A percentile compares a stretch with the other conserved stretches of the same genome.
Evolutionary conservation across 1,140 invertebrate genomes (phyloP).

Genomic region (Colletes latitarsis): DNA sequence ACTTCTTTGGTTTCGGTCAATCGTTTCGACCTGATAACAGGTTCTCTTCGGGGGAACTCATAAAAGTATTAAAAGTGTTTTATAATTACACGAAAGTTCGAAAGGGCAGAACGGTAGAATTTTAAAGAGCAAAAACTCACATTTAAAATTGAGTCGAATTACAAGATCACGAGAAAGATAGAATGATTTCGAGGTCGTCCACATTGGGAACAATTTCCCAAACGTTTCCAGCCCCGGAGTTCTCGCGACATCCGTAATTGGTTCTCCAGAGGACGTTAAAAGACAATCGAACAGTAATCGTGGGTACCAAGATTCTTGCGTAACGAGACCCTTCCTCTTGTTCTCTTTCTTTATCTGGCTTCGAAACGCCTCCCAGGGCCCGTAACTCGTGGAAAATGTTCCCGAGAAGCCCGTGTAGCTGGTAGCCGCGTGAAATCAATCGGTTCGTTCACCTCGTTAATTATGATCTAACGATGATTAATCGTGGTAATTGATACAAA

Average conservation of each 20-base stretch:
- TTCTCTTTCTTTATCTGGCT: neutral
- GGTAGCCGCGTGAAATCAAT: slow-evolving; percentile 10
- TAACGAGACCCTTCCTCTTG: neutral
- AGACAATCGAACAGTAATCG: neutral
- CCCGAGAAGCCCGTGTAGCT: neutral
- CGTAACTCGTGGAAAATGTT: neutral
- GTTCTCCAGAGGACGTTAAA: neutral
- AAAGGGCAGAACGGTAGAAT: too few species aligned
- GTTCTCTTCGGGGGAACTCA: too few species aligned
- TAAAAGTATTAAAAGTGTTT: too few species aligned
- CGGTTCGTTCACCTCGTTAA: neutral
- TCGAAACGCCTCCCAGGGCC: too few species aligned
- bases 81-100: too few species aligned
- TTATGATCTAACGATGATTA: slow-evolving; percentile 14
- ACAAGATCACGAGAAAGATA: too few species aligned
- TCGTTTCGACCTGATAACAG: too few species aligned
- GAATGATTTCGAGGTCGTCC: too few species aligned
- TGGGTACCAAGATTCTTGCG: neutral
- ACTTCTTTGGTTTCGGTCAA: too few species aligned
- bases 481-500: slow-evolving; percentile 35
- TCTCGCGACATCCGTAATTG: neutral
- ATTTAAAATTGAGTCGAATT: too few species aligned
- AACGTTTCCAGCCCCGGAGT: neutral
- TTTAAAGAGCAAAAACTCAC: too few species aligned
- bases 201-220: neutral